Conservation (phyloP, 92 coral and sea anemone species). For the Hydrozoanthus gracilis region DNA sequence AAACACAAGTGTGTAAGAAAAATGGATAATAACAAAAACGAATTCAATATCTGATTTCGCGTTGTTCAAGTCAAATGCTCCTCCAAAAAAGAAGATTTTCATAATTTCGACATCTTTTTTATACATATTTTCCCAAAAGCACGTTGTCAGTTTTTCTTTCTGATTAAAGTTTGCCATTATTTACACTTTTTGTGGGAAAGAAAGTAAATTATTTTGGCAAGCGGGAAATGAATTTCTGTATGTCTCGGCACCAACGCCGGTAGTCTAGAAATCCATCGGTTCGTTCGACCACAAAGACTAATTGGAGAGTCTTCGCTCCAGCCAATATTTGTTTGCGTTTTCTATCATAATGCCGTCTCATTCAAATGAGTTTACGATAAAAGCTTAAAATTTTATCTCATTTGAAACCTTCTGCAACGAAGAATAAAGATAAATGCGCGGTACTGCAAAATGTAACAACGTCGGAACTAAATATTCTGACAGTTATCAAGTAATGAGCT, state of each 20-base stretch:
- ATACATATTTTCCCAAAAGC: neutral
- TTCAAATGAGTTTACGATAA: too few species aligned
- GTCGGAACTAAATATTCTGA: too few species aligned
- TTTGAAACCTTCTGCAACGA: too few species aligned
- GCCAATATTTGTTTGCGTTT: too few species aligned
- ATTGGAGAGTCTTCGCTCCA: slow-evolving; percentile 1
- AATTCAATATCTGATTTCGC: neutral
- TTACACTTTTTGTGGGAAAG: slow-evolving; percentile 35
- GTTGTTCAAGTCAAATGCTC: neutral
- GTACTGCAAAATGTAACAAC: too few species aligned
- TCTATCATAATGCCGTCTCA: too few species aligned
- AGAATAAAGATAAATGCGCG: too few species aligned
- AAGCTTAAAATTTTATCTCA: too few species aligned
- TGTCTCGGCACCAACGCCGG: neutral
- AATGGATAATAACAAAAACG: neutral
- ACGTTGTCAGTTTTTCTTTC: neutral
- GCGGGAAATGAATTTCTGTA: slow-evolving; percentile 26
- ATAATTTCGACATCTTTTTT: neutral
- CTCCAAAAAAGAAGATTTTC: neutral
- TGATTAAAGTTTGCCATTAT: slow-evolving; percentile 36
- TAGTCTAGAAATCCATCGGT: slow-evolving; percentile 11
- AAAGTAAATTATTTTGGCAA: slow-evolving; percentile 24
- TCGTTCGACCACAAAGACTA: neutral
- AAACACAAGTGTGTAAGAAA: neutral
- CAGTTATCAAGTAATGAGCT: too few species aligned